Evolutionary conservation across 2,797 vertebrate genomes (phyloP), one percentile per base, ranked within the genome.

Genomic region (Discoglossus pictus): DNA sequence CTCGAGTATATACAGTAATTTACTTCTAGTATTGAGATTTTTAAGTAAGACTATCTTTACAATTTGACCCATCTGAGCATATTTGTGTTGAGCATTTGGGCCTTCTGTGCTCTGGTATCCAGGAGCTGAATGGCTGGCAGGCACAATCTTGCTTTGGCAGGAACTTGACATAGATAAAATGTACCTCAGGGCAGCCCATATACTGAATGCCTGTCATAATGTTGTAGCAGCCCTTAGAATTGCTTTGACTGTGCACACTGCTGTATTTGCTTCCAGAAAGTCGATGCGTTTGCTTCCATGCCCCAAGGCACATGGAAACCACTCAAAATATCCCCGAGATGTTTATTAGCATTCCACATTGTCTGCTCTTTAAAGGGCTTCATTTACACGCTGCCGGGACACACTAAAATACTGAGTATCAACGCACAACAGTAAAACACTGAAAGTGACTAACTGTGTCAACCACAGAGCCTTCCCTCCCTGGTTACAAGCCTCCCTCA

Each of bases 301-400:
- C 66, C 50, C 50, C 7, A 6, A 46, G 58, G 58, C 65, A 53
- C 65, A 61, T 53, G 24, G 58, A 54, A 68, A 55, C 66, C 48
- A 31, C 44, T 62, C 44, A 55, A 43, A 54, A 61, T 53, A 54
- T 39, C 34, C 42, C 23, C 17, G 52, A 50, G 53, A 48, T 58
- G 64, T 66, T 46, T 55, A 21, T 54, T 55, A 65, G 27, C 58
- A 69, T 69, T 55, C 58, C 64, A 56, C 44, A 31, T 40, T 42
- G 43, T 66, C 66, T 69, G 8, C 23, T 47, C 9, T 12, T 23
- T 47, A 21, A 7, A 44, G 40, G 25, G 31, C 12, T 24, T 27
- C 34, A 38, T 62, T 62, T 46, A 27, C 60, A 50, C 21, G 18
- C 46, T 39, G 46, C 58, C 47, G 58, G 58, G 36, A 61, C 47